Evolutionary conservation across 92 coral and sea anemone genomes (phyloP), one percentile per base, ranked within the genome.

Genomic region (Parazoanthus darwini): DNA sequence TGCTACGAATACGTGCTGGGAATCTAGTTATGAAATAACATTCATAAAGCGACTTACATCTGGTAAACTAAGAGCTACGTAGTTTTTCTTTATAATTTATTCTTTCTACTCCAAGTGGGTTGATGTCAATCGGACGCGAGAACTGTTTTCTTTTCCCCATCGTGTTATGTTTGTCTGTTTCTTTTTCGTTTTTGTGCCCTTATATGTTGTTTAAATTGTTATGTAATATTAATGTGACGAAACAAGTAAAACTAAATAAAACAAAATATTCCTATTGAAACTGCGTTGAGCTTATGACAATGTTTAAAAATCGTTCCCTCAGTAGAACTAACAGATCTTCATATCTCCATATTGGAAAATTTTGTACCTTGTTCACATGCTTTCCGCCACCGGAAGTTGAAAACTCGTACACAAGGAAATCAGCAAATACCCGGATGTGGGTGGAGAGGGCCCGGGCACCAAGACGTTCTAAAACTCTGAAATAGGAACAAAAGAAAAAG

Each of bases 391-490:
- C 98, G 37, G 96, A 92, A 46, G 91, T 91, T 0, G 98, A 93
- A 89, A 92, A 95, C 89, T 96, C 98, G 85, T 96, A 94, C 76
- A 96, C 96, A 70, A 96, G 88, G 89, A 93, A 96, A 89, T 96
- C 98, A 46, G 99, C 96, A 92, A 96, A 96, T 38, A 96, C 98
- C 82, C 99, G 96, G 85, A 96, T 93, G 67, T 96, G 99, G 22
- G 92, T 94, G 43, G 98, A 92, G 26, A 96, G 91, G 13, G 99
- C 95, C 56, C 99, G 95, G 25, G 99, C 98, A 42, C 99, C 99
- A 58, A 96, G 92, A 20, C 94, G 93, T 71, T 92, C 99, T 82
- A 96, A 82, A 38, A 96, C 96, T 85, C 99, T 96, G 71, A 43
- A 89, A 65, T 22, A 37, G 81, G 11, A 78, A 78, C 46, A 78